Evolutionary conservation across 2,888 invertebrate species (phyloP).

Genomic region (Augiades crinisus): DNA sequence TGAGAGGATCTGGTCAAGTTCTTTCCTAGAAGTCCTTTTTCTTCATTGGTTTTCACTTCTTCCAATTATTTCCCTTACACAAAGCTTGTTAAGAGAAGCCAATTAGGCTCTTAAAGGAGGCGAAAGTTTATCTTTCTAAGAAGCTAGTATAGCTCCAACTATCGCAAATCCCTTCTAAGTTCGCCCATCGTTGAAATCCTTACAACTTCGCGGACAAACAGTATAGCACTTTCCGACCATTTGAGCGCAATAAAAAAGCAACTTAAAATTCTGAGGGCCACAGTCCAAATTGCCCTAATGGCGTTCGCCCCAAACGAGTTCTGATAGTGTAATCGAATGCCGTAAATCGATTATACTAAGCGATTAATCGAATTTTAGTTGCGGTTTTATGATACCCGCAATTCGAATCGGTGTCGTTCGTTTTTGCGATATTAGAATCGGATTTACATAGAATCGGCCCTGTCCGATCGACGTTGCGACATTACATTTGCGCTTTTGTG

Average conservation of each 20-base stretch:
- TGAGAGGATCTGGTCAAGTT: too few species aligned
- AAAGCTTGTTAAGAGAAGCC: too few species aligned
- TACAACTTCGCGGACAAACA: conserved; percentile 26
- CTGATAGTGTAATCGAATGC: conserved; percentile 24
- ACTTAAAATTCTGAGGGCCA: conserved; percentile 22
- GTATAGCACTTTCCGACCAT: conserved; percentile 19
- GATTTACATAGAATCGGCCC: conserved; percentile 17
- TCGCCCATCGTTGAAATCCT: conserved; percentile 24
- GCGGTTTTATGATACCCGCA: conserved; percentile 21
- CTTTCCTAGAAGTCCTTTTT: too few species aligned
- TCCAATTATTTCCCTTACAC: too few species aligned
- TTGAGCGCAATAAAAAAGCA: conserved; percentile 19
- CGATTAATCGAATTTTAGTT: conserved; percentile 32
- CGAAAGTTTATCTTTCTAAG: too few species aligned
- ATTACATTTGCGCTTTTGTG: conserved; percentile 1
- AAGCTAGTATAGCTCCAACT: conserved; percentile 6
- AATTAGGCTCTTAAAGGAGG: too few species aligned
- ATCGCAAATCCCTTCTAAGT: conserved; percentile 8
- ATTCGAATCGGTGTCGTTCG: conserved; percentile 2
- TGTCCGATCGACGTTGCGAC: not conserved
- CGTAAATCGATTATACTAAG: conserved; percentile 30
- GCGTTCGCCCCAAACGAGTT: conserved; percentile 22
- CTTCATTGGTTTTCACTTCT: too few species aligned
- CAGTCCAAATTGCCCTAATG: conserved; percentile 20
- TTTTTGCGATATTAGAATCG: conserved; percentile 25